Evolutionary conservation across 1,140 invertebrate species (phyloP).

Genomic region (Bombus affinis): DNA sequence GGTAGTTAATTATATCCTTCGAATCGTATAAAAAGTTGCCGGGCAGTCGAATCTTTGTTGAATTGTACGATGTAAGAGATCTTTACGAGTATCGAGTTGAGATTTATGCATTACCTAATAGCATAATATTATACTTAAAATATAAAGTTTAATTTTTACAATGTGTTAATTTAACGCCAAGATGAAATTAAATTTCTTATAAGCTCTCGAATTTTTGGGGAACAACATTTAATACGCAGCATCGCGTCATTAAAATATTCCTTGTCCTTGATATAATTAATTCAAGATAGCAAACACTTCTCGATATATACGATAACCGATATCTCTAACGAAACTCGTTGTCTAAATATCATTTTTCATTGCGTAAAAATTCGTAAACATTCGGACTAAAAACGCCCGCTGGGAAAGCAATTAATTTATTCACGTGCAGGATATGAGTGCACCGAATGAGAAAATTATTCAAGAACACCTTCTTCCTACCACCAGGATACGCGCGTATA

Average conservation of each 20-base stretch:
- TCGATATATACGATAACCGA: neutral
- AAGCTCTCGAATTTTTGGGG: too few species aligned
- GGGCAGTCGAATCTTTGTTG: neutral
- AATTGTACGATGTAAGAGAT: too few species aligned
- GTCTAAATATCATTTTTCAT: neutral
- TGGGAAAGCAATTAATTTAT: slow-evolving; percentile 50
- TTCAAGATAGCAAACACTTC: neutral
- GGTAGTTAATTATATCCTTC: slow-evolving; percentile 14
- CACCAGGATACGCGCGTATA: slow-evolving; percentile 30
- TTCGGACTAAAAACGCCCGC: too few species aligned
- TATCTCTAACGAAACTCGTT: neutral
- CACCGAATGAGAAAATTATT: slow-evolving; percentile 55
- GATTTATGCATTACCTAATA: too few species aligned
- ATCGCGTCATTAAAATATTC: too few species aligned
- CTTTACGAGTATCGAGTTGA: too few species aligned
- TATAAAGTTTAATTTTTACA: too few species aligned
- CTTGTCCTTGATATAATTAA: too few species aligned
- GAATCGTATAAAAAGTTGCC: neutral
- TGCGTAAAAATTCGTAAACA: neutral
- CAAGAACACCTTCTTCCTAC: slow-evolving; percentile 25
- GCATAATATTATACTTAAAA: too few species aligned
- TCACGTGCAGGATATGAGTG: slow-evolving; percentile 30
- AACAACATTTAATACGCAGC: too few species aligned
- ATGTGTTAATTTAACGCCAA: too few species aligned
- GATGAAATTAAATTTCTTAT: too few species aligned